These are phyloP conservation scores for Tiphia femorata DNA, from an alignment of 2,888 invertebrate genomes.

Conservation along the genomic window DNA sequence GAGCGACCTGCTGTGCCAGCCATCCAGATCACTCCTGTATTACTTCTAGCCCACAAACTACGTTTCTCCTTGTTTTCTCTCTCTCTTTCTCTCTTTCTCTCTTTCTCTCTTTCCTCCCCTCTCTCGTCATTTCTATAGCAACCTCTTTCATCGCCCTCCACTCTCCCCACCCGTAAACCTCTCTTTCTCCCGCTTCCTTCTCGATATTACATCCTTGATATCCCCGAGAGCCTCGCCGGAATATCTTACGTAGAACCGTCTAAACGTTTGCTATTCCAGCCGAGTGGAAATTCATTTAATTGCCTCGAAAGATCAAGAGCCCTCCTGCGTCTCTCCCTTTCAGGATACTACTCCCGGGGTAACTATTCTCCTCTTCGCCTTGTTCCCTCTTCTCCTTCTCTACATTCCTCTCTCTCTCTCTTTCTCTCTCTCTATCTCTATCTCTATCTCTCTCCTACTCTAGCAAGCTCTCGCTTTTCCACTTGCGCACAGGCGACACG, in stretches of 20 bases:
- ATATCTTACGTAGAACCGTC: conserved; percentile 50
- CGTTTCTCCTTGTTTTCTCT: conserved; percentile 30
- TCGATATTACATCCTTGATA: conserved; percentile 50
- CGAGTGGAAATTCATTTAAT: conserved; percentile 55
- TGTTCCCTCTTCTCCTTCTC: background rate
- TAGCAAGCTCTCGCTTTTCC: too few relatives aligned
- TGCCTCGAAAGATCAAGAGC: conserved; percentile 52
- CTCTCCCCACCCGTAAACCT: too few relatives aligned
- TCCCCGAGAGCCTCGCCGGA: conserved; percentile 42
- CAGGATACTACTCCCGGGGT: too few relatives aligned
- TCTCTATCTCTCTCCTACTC: too few relatives aligned
- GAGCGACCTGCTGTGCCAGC: conserved; percentile 27
- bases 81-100: conserved; percentile 33
- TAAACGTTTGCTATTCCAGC: conserved; percentile 54
- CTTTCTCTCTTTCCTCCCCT: too few relatives aligned
- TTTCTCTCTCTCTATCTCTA: conserved; percentile 9
- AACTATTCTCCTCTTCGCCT: conserved; percentile 10
- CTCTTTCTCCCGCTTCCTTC: too few relatives aligned
- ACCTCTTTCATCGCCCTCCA: too few relatives aligned
- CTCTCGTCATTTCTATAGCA: too few relatives aligned
- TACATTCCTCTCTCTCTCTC: conserved; percentile 5
- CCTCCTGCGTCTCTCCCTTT: conserved; percentile 29
- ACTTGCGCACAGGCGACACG: too few relatives aligned
- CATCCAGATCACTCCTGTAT: conserved; percentile 40
- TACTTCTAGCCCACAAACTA: conserved; percentile 52